Evolutionary conservation across 2,113 vertebrate species (phyloP), one percentile per base, ranked within the genome.

Genomic region (Trematocara stigmaticum): DNA sequence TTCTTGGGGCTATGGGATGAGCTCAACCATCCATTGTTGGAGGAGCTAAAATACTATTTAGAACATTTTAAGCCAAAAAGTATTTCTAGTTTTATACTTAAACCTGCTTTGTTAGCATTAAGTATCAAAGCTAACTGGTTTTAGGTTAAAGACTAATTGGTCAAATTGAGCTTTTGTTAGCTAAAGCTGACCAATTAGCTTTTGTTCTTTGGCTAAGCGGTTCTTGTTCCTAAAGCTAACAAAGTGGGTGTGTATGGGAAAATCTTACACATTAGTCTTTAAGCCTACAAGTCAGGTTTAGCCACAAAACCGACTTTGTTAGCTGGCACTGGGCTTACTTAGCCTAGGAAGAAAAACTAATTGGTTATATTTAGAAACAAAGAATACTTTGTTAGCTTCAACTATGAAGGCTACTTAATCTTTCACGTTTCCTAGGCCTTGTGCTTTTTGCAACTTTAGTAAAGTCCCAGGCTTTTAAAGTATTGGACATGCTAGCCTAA

Each of bases 51-150:
- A 47, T 7, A 74, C 13, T 26, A 45, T 45, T 29, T 47, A 45
- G 40, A 74, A 6, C 5, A 29, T 6, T 5, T 45, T 74, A 74
- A 1, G 40, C 5, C 40, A 74, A 74, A 47, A 74, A 0, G 5
- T 6, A 47, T 47, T 16, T 71, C 66, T 29, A 71, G 66, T 20
- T 45, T 45, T 47, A 47, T 10, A 47, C 1, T 40, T 29, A 16
- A 74, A 29, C 5, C 40, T 47, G 0, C 23, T 71, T 45, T 71
- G 0, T 71, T 26, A 71, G 40, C 40, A 10, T 71, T 45, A 45
- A 26, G 12, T 3, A 26, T 45, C 66, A 74, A 74, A 47, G 23
- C 23, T 11, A 71, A 42, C 7, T 26, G 23, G 40, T 74, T 74
- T 74, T 26, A 42, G 20, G 38, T 15, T 71, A 1, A 74, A 47